A percentile compares a stretch with the other conserved stretches of the same genome.
Evolutionary conservation across 1,140 invertebrate species (phyloP).

Genomic region (Halictus rubicundus): DNA sequence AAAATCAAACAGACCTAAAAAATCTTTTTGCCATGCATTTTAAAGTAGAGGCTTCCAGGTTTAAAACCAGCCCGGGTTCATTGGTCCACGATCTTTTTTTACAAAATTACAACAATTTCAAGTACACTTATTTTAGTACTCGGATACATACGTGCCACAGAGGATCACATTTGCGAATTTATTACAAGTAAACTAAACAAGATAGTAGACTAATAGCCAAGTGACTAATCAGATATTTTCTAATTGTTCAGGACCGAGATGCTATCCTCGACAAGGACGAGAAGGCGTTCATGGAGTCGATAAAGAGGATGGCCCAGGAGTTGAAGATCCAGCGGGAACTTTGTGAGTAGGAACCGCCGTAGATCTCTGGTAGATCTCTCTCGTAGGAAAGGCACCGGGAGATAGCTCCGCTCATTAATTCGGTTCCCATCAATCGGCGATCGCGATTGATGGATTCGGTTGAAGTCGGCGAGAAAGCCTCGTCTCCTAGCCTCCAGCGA

Average conservation of each 20-base stretch:
- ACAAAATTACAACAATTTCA: no score
- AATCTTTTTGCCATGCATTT: no score
- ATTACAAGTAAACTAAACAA: no score
- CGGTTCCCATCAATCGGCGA: not conserved
- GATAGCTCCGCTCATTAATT: conserved; percentile 6
- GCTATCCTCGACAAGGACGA: conserved; percentile 63
- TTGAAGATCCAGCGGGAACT: conserved; percentile 66
- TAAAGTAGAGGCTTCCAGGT: no score
- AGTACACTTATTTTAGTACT: no score
- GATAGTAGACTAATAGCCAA: no score
- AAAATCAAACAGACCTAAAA: no score
- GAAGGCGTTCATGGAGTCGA: conserved; percentile 69
- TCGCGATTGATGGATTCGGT: not conserved
- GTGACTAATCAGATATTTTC: no score
- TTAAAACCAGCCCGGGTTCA: no score
- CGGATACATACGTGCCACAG: no score
- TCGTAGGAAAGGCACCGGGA: not conserved
- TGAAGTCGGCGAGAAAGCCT: not conserved
- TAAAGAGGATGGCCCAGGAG: conserved; percentile 67
- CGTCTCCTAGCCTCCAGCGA: not conserved
- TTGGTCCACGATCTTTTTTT: no score
- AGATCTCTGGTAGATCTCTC: not conserved
- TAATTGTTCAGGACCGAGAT: conserved; percentile 61
- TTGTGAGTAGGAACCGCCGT: conserved; percentile 65
- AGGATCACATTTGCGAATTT: no score